Evolutionary conservation across 2,113 vertebrate genomes (phyloP).

Genomic region (Smithornis capensis): DNA sequence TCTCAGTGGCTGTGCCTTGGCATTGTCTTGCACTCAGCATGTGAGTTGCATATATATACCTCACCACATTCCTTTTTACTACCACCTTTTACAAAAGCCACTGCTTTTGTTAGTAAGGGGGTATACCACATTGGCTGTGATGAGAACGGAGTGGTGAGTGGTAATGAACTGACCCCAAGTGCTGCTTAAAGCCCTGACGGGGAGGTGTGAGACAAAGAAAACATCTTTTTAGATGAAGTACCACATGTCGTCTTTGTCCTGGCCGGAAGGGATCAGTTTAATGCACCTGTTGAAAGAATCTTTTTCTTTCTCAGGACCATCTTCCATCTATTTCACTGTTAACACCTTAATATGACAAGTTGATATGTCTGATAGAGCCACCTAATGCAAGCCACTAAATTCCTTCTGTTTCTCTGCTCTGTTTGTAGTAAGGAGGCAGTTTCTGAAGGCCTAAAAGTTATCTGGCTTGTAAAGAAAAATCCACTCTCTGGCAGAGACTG

Average conservation of each 20-base stretch:
- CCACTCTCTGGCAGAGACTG: background rate
- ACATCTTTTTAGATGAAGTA: background rate
- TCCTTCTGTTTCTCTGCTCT: background rate
- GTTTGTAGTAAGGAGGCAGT: background rate
- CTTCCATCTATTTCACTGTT: background rate
- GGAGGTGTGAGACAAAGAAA: background rate
- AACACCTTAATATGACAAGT: background rate
- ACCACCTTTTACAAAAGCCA: too few species aligned
- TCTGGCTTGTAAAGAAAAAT: slow-evolving; percentile 24
- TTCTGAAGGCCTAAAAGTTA: slow-evolving; percentile 21
- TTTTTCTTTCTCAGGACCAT: background rate
- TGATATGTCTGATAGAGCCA: background rate
- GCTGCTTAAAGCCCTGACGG: background rate
- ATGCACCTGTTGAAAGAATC: background rate
- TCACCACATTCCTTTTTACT: background rate
- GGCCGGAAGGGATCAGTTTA: background rate
- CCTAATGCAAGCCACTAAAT: background rate
- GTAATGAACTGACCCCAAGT: background rate
- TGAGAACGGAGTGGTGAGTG: background rate
- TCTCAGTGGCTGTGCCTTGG: background rate
- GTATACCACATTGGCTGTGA: background rate
- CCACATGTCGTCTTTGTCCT: background rate
- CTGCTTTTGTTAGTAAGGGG: background rate
- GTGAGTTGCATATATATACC: background rate
- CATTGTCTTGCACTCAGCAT: background rate